Base-by-base conservation (phyloP, 2,797 vertebrate genomes). In the Pseudomugil tenellus region DNA sequence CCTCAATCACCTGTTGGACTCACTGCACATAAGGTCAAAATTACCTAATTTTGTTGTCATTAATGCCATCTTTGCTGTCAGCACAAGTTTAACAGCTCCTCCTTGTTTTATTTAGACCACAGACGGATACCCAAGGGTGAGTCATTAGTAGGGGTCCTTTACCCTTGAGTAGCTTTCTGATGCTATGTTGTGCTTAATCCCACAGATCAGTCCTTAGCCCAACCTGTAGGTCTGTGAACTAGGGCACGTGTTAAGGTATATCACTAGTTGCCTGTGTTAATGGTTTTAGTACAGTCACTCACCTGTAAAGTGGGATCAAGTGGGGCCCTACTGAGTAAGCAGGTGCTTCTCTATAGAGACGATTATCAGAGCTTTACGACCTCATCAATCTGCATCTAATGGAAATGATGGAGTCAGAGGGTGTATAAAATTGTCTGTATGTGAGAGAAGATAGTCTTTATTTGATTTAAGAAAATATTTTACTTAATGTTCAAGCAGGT, bases 71-170 rank as follows among this genome's bases (percentile, higher is more conserved):
- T 63, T 12, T 58, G 11, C 34, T 34, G 25, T 46, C 1, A 10
- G 57, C 54, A 68, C 29, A 76, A 4, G 8, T 66, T 54, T 54
- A 79, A 63, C 31, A 32, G 17, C 62, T 74, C 66, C 52, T 70
- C 23, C 72, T 84, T 61, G 58, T 89, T 80, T 81, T 28, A 16
- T 86, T 37, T 72, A 98, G 97, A 62, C 92, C 92, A 28, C 89
- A 95, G 1, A 80, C 86, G 75, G 95, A 96, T 60, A 59, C 63
- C 26, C 88, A 86, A 73, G 95, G 96, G 97, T 94, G 85, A 93
- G 91, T 92, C 37, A 49, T 64, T 54, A 55, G 28, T 21, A 39
- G 32, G 48, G 5, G 11, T 48, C 48, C 52, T 67, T 58, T 37
- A 23, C 59, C 75, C 62, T 79, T 63, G 25, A 73, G 5, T 65